A percentile compares a stretch with the other conserved stretches of the same genome.
These are phyloP conservation scores for Zosterops borbonicus DNA, from an alignment of 2,113 vertebrate species.

Conservation along the genomic window DNA sequence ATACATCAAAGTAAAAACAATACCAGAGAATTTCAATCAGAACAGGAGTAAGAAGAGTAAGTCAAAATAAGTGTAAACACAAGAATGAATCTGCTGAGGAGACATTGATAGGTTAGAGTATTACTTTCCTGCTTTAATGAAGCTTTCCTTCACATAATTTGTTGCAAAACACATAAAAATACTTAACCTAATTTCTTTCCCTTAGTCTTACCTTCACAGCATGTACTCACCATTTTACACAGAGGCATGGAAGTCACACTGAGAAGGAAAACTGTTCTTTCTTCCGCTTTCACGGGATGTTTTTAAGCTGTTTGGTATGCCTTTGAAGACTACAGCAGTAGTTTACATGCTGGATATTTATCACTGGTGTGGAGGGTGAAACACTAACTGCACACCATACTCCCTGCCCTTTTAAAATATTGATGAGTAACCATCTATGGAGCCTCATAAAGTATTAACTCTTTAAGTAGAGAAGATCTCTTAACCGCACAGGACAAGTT, in stretches of 20 bases:
- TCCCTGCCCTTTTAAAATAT: slow-evolving; percentile 65
- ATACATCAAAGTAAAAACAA: neutral
- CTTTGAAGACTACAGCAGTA: slow-evolving; percentile 5
- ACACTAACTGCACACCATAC: slow-evolving; percentile 27
- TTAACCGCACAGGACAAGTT: neutral
- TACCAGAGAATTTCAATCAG: neutral
- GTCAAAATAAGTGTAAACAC: neutral
- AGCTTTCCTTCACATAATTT: neutral
- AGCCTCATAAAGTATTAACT: slow-evolving; percentile 58
- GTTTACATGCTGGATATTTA: slow-evolving; percentile 18
- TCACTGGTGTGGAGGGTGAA: slow-evolving; percentile 3
- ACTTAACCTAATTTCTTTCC: neutral
- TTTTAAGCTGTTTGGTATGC: slow-evolving; percentile 1
- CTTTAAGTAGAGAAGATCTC: neutral
- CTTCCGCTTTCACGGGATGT: neutral
- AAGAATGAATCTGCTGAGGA: neutral
- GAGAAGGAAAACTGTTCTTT: neutral
- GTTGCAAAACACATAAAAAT: neutral
- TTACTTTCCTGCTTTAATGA: neutral
- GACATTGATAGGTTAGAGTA: neutral
- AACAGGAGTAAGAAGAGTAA: neutral
- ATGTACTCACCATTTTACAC: slow-evolving; percentile 48
- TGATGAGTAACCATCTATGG: slow-evolving; percentile 9
- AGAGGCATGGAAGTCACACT: neutral
- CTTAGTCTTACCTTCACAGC: neutral